phyloP scores from a whole-genome alignment of 2,888 invertebrate genomes.

The Andricus curvator region DNA sequence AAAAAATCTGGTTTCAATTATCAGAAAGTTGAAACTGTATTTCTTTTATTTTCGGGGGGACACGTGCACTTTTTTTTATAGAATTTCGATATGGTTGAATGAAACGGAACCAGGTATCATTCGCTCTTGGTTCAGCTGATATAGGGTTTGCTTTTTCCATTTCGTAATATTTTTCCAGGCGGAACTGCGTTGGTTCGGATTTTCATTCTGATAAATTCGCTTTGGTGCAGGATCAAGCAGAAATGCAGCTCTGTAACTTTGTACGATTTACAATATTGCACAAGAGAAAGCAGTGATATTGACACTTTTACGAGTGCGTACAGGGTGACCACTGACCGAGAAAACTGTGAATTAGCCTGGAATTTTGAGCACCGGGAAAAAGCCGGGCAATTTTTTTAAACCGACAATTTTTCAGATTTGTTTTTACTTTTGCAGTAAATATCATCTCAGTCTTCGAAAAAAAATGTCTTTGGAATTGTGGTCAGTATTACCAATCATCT shows the following conservation, averaged over 20 bases:
- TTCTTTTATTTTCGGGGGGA: background rate
- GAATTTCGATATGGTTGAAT: conserved; percentile 22
- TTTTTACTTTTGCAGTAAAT: too few species aligned
- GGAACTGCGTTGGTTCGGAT: conserved; percentile 51
- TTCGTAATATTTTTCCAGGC: conserved; percentile 60
- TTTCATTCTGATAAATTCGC: conserved; percentile 66
- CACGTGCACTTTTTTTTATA: background rate
- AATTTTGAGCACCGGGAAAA: too few species aligned
- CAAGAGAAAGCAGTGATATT: background rate
- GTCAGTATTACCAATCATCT: too few species aligned
- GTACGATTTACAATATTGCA: conserved; percentile 10
- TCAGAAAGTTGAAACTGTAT: background rate
- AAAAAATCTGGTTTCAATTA: background rate
- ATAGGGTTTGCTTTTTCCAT: conserved; percentile 50
- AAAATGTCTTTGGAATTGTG: too few species aligned
- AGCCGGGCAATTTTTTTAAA: too few species aligned
- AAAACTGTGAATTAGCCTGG: too few species aligned
- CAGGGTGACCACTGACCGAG: too few species aligned
- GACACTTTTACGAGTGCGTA: background rate
- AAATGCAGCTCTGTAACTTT: conserved; percentile 12
- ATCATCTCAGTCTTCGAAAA: too few species aligned
- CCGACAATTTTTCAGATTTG: too few species aligned
- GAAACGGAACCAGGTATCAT: conserved; percentile 27
- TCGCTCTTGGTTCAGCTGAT: conserved; percentile 7
- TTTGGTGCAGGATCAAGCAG: conserved; percentile 46